A percentile compares a stretch with the other conserved stretches of the same genome.
Evolutionary conservation across 2,113 vertebrate genomes (phyloP).

Genomic region (Myiagra hebetior): DNA sequence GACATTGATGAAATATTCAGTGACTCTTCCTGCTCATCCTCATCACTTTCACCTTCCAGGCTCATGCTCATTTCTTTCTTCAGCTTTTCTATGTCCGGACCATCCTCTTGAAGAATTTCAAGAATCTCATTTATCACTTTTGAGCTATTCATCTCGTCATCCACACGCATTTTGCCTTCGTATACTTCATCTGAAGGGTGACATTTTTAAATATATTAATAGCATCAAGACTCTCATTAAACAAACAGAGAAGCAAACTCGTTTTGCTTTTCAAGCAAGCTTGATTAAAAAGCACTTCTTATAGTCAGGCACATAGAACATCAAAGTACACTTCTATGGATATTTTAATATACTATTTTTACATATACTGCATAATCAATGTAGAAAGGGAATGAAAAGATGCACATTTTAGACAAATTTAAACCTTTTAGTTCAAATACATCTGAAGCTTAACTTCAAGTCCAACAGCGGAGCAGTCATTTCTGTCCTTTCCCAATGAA

Average conservation of each 20-base stretch:
- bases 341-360: neutral
- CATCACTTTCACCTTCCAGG: slow-evolving; percentile 70
- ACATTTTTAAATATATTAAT: neutral
- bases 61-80: slow-evolving; percentile 61
- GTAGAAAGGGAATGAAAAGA: neutral
- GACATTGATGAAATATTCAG: slow-evolving; percentile 98
- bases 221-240: neutral
- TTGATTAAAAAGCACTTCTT: neutral
- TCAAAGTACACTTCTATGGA: neutral
- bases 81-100: slow-evolving; percentile 63
- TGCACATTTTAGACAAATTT: neutral
- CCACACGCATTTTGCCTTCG: slow-evolving; percentile 75
- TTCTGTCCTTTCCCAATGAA: neutral
- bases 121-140: slow-evolving; percentile 90
- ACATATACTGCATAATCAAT: neutral
- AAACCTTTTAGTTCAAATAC: neutral
- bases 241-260: neutral
- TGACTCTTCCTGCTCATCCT: slow-evolving; percentile 76
- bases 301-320: neutral
- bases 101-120: slow-evolving; percentile 78
- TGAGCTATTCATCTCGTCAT: slow-evolving; percentile 80
- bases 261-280: neutral
- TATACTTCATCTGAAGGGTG: slow-evolving; percentile 57
- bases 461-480: neutral
- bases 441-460: neutral